Percentiles rank a stretch among this genome's conserved stretches.
phyloP scores from a whole-genome alignment of 2,888 invertebrate species.

The Acronicta alni region DNA sequence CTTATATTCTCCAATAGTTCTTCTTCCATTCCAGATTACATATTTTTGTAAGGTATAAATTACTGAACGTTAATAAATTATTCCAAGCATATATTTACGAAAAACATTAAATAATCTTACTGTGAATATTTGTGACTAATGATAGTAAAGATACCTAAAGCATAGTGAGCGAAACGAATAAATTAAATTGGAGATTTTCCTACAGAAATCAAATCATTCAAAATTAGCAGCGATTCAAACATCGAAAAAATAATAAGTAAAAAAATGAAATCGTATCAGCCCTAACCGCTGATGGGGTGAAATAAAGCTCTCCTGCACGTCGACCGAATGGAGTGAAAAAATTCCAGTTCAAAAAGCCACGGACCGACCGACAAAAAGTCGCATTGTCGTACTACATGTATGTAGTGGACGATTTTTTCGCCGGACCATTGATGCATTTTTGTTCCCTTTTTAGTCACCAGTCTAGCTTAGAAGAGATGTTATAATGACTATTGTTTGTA shows the following conservation, averaged over 20 bases:
- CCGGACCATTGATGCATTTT: constrained; percentile 59
- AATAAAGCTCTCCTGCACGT: constrained; percentile 74
- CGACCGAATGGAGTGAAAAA: constrained; percentile 84
- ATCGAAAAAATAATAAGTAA: constrained; percentile 21
- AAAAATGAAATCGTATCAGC: constrained; percentile 62
- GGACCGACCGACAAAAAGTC: constrained; percentile 74
- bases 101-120: too few species aligned
- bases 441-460: constrained; percentile 43
- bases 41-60: too few species aligned
- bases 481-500: constrained; percentile 7
- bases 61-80: too few species aligned
- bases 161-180: background rate
- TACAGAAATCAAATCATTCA: constrained; percentile 6
- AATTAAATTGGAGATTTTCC: background rate
- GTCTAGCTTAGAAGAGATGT: constrained; percentile 42
- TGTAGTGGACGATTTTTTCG: constrained; percentile 68
- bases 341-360: constrained; percentile 87
- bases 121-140: background rate
- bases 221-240: constrained; percentile 16
- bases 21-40: too few species aligned
- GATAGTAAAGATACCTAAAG: too few species aligned
- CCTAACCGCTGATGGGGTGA: constrained; percentile 76
- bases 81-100: too few species aligned
- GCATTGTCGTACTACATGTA: constrained; percentile 71
- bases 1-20: too few species aligned